Percentiles rank a stretch among this genome's conserved stretches.
Conservation (phyloP, 2,888 invertebrate genomes). For the Oligia fasciuncula region DNA sequence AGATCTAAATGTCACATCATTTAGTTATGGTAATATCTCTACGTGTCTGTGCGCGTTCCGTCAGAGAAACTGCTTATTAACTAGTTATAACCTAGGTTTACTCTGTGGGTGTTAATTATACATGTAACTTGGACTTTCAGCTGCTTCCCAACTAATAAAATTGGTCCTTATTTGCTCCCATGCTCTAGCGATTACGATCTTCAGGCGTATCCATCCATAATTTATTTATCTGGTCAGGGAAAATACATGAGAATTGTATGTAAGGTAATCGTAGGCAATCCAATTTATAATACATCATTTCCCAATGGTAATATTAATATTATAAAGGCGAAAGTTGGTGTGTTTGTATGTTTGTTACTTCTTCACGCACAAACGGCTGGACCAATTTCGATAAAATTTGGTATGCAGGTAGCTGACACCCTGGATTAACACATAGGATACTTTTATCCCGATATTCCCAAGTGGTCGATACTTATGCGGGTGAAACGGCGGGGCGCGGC, state of each 20-base stretch:
- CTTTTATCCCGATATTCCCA: too few species aligned
- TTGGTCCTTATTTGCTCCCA: neutral
- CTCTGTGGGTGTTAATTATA: conserved; percentile 34
- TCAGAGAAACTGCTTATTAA: conserved; percentile 32
- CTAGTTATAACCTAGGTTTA: conserved; percentile 14
- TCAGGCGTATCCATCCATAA: neutral
- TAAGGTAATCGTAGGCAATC: neutral
- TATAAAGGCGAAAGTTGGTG: too few species aligned
- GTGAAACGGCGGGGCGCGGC: too few species aligned
- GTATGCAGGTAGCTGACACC: too few species aligned
- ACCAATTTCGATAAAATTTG: too few species aligned
- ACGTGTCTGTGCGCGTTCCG: neutral
- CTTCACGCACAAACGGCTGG: too few species aligned
- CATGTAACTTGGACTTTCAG: conserved; percentile 9
- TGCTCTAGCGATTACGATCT: neutral
- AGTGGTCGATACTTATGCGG: too few species aligned
- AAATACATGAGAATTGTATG: neutral
- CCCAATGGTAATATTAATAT: neutral
- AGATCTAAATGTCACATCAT: conserved; percentile 31
- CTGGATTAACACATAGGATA: too few species aligned
- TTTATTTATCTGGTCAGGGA: neutral
- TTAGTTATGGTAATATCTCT: conserved; percentile 12
- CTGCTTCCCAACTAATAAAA: conserved; percentile 8
- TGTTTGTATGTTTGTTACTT: too few species aligned
- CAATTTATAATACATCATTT: neutral